Conservation (phyloP, 2,888 invertebrate genomes). For the Tachina lurida region DNA sequence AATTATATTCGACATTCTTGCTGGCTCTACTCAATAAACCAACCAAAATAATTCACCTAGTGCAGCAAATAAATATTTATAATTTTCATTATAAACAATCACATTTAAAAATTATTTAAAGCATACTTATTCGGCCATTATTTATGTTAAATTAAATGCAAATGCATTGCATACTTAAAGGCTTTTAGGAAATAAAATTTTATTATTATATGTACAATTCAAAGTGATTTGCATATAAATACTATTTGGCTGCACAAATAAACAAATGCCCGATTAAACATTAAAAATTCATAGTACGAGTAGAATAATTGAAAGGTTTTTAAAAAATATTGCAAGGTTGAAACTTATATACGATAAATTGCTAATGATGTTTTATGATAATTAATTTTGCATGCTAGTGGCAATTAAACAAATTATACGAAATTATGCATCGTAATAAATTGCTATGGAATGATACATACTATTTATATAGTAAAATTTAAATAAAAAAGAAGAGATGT, state of each 20-base stretch:
- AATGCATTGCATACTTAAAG: constrained; percentile 45
- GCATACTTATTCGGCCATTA: constrained; percentile 40
- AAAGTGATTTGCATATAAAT: constrained; percentile 38
- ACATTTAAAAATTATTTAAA: constrained; percentile 30
- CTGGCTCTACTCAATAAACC: too few species aligned
- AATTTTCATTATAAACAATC: constrained; percentile 17
- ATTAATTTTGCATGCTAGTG: constrained; percentile 4
- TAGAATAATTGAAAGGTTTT: constrained; percentile 12
- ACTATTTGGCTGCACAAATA: constrained; percentile 41
- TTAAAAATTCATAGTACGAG: not conserved
- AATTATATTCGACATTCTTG: too few species aligned
- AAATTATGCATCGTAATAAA: not conserved
- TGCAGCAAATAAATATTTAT: not conserved
- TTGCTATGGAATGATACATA: not conserved
- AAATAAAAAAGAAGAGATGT: too few species aligned
- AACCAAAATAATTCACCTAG: not conserved
- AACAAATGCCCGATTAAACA: constrained; percentile 46
- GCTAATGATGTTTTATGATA: not conserved
- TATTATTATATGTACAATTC: constrained; percentile 9
- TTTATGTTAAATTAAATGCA: constrained; percentile 16
- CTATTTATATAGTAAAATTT: too few species aligned
- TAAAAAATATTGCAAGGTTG: not conserved
- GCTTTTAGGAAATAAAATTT: constrained; percentile 6
- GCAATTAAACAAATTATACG: not conserved
- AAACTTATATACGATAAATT: constrained; percentile 8